Evolutionary conservation across 1,140 invertebrate genomes (phyloP).

Genomic region (Cataglyphis hispanica): DNA sequence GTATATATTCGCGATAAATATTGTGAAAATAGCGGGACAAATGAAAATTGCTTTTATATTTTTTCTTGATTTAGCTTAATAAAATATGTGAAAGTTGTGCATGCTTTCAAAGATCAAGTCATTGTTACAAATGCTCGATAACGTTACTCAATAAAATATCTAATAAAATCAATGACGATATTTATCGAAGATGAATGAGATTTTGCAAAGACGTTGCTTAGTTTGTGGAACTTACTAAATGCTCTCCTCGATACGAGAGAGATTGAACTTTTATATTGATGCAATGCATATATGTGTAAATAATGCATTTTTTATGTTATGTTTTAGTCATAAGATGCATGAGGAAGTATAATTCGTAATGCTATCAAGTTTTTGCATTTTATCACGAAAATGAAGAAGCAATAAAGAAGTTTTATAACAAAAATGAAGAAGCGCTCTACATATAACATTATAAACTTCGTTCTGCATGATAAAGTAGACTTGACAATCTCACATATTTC

Average conservation of each 20-base stretch:
- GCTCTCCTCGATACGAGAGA: neutral
- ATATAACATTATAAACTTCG: neutral
- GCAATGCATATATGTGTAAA: constrained; percentile 1
- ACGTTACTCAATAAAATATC: neutral
- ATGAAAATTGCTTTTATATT: no score
- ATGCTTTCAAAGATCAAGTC: neutral
- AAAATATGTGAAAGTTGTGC: neutral
- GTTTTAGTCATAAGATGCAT: constrained; percentile 17
- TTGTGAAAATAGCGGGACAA: neutral
- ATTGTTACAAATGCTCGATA: constrained; percentile 12
- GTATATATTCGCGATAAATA: neutral
- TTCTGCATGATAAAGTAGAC: neutral
- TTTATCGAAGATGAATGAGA: neutral
- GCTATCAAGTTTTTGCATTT: neutral
- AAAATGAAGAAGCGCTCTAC: neutral
- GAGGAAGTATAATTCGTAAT: neutral
- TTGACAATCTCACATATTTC: neutral
- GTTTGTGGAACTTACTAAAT: constrained; percentile 19
- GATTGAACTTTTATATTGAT: neutral
- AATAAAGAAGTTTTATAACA: neutral
- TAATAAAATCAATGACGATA: constrained; percentile 14
- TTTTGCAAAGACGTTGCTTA: neutral
- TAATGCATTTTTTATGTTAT: constrained; percentile 7
- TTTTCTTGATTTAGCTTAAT: no score
- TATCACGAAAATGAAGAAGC: neutral